A percentile compares a stretch with the other conserved stretches of the same genome.
Conservation (phyloP, 2,113 vertebrate genomes). For the Chroicocephalus ridibundus region DNA sequence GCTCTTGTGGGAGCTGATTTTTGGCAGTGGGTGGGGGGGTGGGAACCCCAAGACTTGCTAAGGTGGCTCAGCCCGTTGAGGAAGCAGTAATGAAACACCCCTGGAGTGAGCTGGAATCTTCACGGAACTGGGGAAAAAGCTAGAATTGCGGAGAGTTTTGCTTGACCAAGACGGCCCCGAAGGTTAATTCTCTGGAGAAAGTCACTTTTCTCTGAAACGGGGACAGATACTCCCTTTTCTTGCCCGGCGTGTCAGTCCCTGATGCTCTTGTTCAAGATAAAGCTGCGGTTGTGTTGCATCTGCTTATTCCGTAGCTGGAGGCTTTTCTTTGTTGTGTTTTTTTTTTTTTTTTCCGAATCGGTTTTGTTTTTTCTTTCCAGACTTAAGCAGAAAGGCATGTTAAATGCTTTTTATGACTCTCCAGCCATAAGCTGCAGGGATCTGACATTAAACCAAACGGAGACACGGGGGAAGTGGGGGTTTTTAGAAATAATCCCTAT, state of each 20-base stretch:
- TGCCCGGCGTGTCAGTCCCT: background rate
- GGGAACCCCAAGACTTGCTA: background rate
- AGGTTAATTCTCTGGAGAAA: background rate
- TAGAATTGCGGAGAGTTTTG: background rate
- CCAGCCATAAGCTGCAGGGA: background rate
- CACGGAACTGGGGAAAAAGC: background rate
- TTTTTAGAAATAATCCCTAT: background rate
- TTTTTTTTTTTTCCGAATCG: too few relatives aligned
- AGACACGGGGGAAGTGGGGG: background rate
- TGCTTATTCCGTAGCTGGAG: background rate
- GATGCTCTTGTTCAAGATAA: background rate
- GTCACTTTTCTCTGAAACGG: accelerated
- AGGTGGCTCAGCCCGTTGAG: background rate
- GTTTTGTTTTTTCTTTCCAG: background rate
- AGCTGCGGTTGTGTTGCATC: background rate
- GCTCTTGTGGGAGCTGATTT: background rate
- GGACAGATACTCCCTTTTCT: background rate
- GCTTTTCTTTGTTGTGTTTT: background rate
- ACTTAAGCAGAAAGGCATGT: background rate
- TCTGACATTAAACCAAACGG: background rate
- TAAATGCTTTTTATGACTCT: background rate
- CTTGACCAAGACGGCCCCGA: background rate
- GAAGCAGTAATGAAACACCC: background rate
- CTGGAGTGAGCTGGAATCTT: background rate
- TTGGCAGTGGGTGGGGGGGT: too few relatives aligned